Evolutionary conservation across 2,797 vertebrate genomes (phyloP).

Genomic region (Acridotheres tristis): DNA sequence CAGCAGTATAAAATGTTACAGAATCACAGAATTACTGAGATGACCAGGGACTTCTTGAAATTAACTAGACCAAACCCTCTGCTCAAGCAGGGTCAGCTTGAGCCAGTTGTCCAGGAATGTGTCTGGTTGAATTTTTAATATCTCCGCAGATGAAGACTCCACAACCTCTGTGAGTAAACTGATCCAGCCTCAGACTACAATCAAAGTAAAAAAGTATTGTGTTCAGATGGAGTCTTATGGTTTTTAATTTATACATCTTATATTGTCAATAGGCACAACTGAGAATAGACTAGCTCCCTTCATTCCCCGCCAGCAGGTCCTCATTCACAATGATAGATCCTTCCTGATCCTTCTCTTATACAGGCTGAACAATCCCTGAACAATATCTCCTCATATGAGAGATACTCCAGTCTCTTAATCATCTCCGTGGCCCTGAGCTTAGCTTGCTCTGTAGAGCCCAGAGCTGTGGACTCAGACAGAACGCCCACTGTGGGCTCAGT

Average conservation of each 20-base stretch:
- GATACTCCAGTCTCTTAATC: not conserved
- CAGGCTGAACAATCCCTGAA: not conserved
- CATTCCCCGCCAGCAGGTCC: not conserved
- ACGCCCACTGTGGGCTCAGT: not conserved
- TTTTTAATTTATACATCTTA: not conserved
- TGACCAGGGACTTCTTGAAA: not conserved
- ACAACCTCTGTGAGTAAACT: not conserved
- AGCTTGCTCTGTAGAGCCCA: not conserved
- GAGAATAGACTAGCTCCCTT: not conserved
- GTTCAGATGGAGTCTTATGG: not conserved
- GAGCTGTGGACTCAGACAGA: not conserved
- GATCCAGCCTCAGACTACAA: not conserved
- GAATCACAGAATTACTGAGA: not conserved
- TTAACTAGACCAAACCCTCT: not conserved
- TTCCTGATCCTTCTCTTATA: not conserved
- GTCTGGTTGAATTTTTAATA: not conserved
- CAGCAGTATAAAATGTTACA: not conserved
- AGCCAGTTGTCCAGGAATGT: not conserved
- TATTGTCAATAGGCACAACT: not conserved
- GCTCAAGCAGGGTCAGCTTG: not conserved
- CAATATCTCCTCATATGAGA: not conserved
- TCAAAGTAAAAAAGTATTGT: not conserved
- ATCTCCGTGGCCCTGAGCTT: not conserved
- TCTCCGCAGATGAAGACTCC: not conserved
- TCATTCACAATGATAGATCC: not conserved